These are phyloP conservation scores for Eupithecia inturbata DNA, from an alignment of 2,888 invertebrate species.

Conservation along the genomic window DNA sequence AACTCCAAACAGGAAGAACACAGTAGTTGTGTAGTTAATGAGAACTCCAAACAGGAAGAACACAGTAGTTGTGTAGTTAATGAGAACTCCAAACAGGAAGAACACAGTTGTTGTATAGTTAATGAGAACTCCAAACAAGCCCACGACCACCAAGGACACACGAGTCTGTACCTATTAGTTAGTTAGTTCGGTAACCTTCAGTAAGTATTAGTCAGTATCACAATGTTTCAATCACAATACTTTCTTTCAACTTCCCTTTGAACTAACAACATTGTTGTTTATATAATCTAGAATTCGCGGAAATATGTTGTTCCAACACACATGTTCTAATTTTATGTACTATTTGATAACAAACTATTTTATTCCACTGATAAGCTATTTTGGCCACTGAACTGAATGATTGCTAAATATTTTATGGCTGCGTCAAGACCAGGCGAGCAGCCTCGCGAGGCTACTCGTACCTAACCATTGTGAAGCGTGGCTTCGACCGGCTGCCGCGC, in stretches of 20 bases:
- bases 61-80: too few species aligned
- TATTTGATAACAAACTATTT: neutral
- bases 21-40: too few species aligned
- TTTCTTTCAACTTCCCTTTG: neutral
- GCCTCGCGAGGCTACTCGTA: too few species aligned
- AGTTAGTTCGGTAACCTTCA: too few species aligned
- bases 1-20: too few species aligned
- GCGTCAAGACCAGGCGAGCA: too few species aligned
- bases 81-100: neutral
- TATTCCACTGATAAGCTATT: too few species aligned
- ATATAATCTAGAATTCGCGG: neutral
- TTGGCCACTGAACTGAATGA: neutral
- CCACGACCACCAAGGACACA: too few species aligned
- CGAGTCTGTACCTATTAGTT: neutral
- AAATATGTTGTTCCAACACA: neutral
- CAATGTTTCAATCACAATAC: neutral
- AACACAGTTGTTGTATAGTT: neutral
- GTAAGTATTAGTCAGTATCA: neutral
- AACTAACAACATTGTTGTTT: neutral
- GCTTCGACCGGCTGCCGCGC: too few species aligned
- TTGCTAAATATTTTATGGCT: neutral
- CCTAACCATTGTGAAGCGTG: too few species aligned
- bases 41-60: too few species aligned
- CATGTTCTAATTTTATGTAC: neutral
- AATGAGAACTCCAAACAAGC: neutral